These are phyloP conservation scores for Pteruthius melanotis DNA, from an alignment of 2,113 vertebrate genomes.

Conservation along the genomic window DNA sequence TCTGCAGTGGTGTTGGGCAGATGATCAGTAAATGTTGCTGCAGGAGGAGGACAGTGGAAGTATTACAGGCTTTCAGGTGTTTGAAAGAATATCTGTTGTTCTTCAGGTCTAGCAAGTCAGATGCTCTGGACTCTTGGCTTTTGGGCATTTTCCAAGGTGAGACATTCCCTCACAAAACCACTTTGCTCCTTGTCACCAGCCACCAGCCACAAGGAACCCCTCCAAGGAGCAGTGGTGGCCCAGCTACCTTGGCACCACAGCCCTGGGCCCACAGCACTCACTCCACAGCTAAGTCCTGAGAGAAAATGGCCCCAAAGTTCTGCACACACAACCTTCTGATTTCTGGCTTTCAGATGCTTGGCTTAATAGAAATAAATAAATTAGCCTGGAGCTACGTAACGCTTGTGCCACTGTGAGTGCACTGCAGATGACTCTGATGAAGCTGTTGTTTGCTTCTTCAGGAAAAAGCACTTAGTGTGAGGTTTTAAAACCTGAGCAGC, in stretches of 20 bases:
- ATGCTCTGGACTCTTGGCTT: not conserved
- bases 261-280: not conserved
- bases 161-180: not conserved
- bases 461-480: constrained; percentile 49
- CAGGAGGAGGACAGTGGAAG: not conserved
- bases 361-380: constrained; percentile 57
- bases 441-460: constrained; percentile 53
- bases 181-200: not conserved
- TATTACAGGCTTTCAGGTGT: not conserved
- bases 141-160: not conserved
- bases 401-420: constrained; percentile 21
- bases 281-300: not conserved
- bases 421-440: constrained; percentile 57
- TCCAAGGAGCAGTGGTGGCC: not conserved
- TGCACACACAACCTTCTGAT: not conserved
- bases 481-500: constrained; percentile 64
- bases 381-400: constrained; percentile 31
- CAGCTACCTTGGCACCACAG: not conserved
- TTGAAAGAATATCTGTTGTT: not conserved
- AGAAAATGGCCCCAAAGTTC: not conserved
- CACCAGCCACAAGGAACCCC: not conserved
- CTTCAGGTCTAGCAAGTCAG: not conserved
- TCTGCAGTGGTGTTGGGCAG: not conserved
- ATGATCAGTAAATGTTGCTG: not conserved
- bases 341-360: not conserved